These are phyloP conservation scores for Ischnura elegans DNA, from an alignment of 2,888 invertebrate species.

Conservation along the genomic window DNA sequence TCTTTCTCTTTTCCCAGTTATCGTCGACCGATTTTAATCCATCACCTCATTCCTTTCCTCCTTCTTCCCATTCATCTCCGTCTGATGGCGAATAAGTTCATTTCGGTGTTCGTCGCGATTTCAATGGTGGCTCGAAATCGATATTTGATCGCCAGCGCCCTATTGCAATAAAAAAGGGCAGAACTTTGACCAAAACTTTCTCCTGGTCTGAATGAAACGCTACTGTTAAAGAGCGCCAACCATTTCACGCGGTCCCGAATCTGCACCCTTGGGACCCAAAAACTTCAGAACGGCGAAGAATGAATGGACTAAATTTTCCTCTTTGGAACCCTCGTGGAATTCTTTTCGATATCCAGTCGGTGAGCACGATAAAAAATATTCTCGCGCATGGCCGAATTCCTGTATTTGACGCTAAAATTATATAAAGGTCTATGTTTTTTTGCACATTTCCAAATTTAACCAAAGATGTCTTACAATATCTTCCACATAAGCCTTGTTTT, in stretches of 20 bases:
- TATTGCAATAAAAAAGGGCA: neutral
- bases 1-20: neutral
- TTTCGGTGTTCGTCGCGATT: neutral
- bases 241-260: neutral
- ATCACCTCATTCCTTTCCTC: neutral
- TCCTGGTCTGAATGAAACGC: neutral
- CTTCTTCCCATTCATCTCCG: too few relatives aligned
- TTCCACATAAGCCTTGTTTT: too few relatives aligned
- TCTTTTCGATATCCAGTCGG: too few relatives aligned
- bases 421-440: too few relatives aligned
- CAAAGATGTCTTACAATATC: too few relatives aligned
- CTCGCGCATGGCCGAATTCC: too few relatives aligned
- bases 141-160: neutral
- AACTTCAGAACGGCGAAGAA: neutral
- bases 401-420: too few relatives aligned
- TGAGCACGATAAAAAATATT: too few relatives aligned
- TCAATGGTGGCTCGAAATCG: neutral
- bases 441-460: too few relatives aligned
- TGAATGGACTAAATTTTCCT: neutral
- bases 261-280: neutral
- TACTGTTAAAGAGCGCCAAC: neutral
- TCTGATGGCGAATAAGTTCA: conserved; percentile 21
- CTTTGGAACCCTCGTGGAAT: too few relatives aligned
- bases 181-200: neutral
- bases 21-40: neutral